These are phyloP conservation scores for Nematopogon swammerdamellus DNA, from an alignment of 2,888 invertebrate species.

Conservation along the genomic window DNA sequence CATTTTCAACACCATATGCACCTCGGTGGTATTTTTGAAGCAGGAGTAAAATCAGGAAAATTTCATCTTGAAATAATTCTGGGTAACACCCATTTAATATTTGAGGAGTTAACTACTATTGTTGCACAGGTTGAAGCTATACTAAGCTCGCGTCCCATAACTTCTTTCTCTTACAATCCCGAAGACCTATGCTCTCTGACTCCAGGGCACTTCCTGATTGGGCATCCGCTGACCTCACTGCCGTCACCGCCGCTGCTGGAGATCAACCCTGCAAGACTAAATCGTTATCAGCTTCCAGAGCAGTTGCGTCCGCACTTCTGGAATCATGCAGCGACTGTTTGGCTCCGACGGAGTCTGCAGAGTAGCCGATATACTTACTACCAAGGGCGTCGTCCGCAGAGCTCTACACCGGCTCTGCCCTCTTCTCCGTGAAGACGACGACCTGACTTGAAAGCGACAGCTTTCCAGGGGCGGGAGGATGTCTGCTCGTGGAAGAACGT, in stretches of 20 bases:
- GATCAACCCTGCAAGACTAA: background rate
- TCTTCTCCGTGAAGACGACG: no score
- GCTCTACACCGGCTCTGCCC: no score
- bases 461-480: no score
- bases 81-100: slow-evolving; percentile 7
- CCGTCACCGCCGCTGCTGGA: background rate
- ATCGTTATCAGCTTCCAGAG: slow-evolving; percentile 10
- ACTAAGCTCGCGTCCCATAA: slow-evolving; percentile 17
- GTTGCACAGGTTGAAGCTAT: slow-evolving; percentile 13
- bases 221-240: slow-evolving; percentile 11
- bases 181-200: slow-evolving; percentile 15
- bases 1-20: slow-evolving; percentile 9
- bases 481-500: no score
- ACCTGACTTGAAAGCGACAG: no score
- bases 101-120: slow-evolving; percentile 12
- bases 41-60: slow-evolving; percentile 8
- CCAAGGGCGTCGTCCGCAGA: no score
- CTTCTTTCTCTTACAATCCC: slow-evolving; percentile 14
- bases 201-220: slow-evolving; percentile 20
- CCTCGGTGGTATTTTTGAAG: slow-evolving; percentile 11
- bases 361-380: no score
- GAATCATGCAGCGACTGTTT: no score
- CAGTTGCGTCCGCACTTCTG: slow-evolving; percentile 6
- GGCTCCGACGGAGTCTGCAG: no score
- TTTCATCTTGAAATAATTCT: slow-evolving; percentile 9